Evolutionary conservation across 2,113 vertebrate genomes (phyloP).

Genomic region (Erythrocercus mccallii): DNA sequence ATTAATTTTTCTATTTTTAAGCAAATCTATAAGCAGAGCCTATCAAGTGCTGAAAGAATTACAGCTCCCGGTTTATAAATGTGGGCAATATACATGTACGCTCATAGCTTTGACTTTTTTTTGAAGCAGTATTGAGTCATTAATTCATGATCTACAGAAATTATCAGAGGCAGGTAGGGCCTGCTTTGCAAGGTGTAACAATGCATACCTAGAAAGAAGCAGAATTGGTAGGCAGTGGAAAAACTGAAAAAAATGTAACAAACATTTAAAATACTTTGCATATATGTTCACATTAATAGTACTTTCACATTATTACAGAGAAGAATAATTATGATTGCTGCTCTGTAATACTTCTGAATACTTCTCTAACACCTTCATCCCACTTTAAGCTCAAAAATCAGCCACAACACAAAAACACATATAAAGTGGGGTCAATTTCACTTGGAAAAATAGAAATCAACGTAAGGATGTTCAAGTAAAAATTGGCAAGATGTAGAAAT

Average conservation of each 20-base stretch:
- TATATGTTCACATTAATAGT: neutral
- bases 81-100: neutral
- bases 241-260: neutral
- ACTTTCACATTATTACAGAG: neutral
- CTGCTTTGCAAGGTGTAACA: neutral
- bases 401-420: neutral
- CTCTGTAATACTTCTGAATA: neutral
- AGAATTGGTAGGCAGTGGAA: neutral
- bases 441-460: neutral
- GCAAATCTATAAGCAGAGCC: constrained; percentile 58
- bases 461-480: neutral
- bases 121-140: neutral
- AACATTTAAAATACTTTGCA: neutral
- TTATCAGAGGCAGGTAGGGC: neutral
- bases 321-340: neutral
- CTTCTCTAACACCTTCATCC: neutral
- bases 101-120: neutral
- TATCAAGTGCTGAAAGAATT: constrained; percentile 4
- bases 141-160: neutral
- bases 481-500: neutral
- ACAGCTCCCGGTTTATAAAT: neutral
- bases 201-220: neutral
- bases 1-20: constrained; percentile 71
- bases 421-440: neutral
- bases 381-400: neutral